phyloP scores from a whole-genome alignment of 2,797 vertebrate genomes.

The Pangasius sanitwongsei region DNA sequence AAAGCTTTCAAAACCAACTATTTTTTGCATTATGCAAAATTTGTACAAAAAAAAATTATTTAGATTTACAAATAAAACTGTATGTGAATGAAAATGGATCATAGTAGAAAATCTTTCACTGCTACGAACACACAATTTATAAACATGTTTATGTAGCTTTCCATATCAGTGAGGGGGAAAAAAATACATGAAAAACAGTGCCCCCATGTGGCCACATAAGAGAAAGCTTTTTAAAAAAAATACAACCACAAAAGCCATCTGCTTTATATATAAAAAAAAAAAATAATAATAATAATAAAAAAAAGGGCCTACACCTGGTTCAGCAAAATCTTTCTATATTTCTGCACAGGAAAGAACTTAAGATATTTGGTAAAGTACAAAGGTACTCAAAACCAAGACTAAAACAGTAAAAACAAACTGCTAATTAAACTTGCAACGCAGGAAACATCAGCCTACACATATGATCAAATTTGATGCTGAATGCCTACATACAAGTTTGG shows the following conservation, averaged over 20 bases:
- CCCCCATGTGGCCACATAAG: constrained; percentile 20
- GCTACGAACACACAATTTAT: neutral
- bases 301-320: neutral
- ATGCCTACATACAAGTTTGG: neutral
- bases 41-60: neutral
- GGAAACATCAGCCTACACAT: neutral
- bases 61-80: neutral
- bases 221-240: neutral
- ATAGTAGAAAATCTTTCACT: neutral
- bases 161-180: too few relatives aligned
- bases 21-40: neutral
- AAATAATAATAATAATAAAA: neutral
- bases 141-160: neutral
- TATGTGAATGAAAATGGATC: neutral
- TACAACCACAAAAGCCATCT: neutral
- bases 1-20: neutral
- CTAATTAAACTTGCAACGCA: neutral
- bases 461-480: neutral
- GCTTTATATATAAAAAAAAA: too few relatives aligned
- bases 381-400: neutral
- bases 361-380: neutral
- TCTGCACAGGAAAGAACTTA: neutral
- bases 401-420: neutral
- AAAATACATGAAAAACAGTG: constrained; percentile 6
- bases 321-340: neutral